These are phyloP conservation scores for Sanderia malayensis DNA, from an alignment of 30 jellyfish, hydroid and myxozoan genomes.

Conservation along the genomic window DNA sequence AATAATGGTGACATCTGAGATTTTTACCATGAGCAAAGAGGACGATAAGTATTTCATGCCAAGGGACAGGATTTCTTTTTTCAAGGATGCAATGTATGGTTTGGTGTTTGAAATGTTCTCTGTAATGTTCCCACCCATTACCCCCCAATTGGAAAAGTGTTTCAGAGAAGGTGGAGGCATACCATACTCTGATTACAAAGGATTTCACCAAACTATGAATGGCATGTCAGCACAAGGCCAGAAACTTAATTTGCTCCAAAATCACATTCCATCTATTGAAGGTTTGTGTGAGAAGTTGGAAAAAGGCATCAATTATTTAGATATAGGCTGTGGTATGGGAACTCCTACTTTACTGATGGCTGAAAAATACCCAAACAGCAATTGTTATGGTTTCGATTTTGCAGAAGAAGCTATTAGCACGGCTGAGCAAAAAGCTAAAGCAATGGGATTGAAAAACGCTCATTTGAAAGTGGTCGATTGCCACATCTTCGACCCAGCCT, in stretches of 20 bases:
- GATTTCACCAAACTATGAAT: constrained; percentile 35
- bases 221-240: constrained; percentile 33
- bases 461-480: constrained; percentile 19
- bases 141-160: constrained; percentile 21
- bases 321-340: constrained; percentile 55
- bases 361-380: constrained; percentile 35
- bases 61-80: not conserved
- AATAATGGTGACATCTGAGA: constrained; percentile 15
- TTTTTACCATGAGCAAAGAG: constrained; percentile 26
- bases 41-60: constrained; percentile 34
- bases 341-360: constrained; percentile 26
- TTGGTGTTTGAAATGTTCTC: constrained; percentile 11
- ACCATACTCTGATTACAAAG: constrained; percentile 28
- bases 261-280: constrained; percentile 25
- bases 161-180: constrained; percentile 57
- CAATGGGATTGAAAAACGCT: constrained; percentile 20
- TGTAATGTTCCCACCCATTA: constrained; percentile 15
- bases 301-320: constrained; percentile 19
- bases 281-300: constrained; percentile 39
- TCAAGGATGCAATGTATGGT: not conserved
- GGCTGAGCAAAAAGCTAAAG: constrained; percentile 22
- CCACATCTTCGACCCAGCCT: not conserved
- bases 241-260: constrained; percentile 5
- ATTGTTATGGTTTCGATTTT: constrained; percentile 30
- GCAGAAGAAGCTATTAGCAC: constrained; percentile 21